A percentile compares a stretch with the other conserved stretches of the same genome.
Evolutionary conservation across 1,140 invertebrate genomes (phyloP).

Genomic region (Trichomalopsis sarcophagae): DNA sequence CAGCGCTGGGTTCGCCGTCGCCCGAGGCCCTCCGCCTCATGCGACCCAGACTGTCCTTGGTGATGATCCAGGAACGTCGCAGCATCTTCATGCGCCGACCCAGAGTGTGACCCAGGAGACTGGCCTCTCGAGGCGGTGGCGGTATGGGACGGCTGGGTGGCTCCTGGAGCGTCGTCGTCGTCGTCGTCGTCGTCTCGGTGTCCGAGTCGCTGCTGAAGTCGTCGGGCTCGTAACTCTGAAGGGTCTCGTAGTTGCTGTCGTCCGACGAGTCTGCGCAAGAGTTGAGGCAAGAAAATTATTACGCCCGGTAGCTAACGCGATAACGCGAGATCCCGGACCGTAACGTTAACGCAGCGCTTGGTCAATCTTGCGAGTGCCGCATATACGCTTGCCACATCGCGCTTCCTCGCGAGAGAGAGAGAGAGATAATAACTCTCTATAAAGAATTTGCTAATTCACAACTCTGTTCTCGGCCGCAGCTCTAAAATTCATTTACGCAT

Average conservation of each 20-base stretch:
- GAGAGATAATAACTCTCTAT: conserved; percentile 12
- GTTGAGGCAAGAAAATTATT: too few species aligned
- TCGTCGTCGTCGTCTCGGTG: conserved; percentile 55
- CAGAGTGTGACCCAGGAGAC: conserved; percentile 65
- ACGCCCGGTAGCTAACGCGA: too few species aligned
- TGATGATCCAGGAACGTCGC: conserved; percentile 70
- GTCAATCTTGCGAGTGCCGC: neutral
- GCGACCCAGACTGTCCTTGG: conserved; percentile 69
- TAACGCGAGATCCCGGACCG: too few species aligned
- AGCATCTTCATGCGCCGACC: conserved; percentile 69
- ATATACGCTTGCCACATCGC: neutral
- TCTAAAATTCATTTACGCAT: too few species aligned
- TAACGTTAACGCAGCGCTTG: neutral
- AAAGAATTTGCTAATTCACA: too few species aligned
- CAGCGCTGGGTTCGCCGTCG: conserved; percentile 1
- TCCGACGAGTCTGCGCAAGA: conserved; percentile 66
- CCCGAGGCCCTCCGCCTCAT: conserved; percentile 65
- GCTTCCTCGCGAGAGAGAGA: conserved; percentile 4
- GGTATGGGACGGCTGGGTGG: conserved; percentile 67
- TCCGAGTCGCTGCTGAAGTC: conserved; percentile 65
- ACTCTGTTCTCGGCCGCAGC: too few species aligned
- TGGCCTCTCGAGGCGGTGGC: conserved; percentile 66
- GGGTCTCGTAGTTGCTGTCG: conserved; percentile 70
- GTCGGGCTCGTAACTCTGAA: conserved; percentile 62
- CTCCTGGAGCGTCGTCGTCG: conserved; percentile 51